phyloP scores from a whole-genome alignment of 2,797 vertebrate genomes.

The Chiloscyllium punctatum region DNA sequence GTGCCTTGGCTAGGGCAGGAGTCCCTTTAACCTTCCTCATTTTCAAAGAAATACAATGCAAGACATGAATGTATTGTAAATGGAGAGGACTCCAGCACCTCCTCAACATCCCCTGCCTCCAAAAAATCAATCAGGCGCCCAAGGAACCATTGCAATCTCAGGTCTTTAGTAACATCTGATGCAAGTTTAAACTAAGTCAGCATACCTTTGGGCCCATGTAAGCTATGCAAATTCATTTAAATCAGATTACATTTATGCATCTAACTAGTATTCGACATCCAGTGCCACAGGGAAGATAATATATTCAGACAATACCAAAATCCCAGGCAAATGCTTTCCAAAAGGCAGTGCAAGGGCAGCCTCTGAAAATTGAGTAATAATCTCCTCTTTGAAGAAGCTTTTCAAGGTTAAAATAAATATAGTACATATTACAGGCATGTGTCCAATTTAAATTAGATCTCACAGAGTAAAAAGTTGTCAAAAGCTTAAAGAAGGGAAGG shows the following conservation, averaged over 20 bases:
- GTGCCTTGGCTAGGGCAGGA: neutral
- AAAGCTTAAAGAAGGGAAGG: neutral
- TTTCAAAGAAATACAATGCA: neutral
- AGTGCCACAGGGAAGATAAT: neutral
- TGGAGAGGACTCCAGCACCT: neutral
- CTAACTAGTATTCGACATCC: neutral
- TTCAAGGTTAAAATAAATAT: neutral
- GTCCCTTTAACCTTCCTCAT: neutral
- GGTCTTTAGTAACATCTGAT: neutral
- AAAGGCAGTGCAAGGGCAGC: neutral
- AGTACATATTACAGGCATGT: too few relatives aligned
- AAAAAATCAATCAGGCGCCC: neutral
- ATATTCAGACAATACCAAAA: neutral
- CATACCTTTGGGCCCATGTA: neutral
- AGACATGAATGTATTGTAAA: neutral
- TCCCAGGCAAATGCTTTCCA: neutral
- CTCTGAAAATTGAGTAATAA: neutral
- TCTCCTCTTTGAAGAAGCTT: neutral
- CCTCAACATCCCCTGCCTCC: neutral
- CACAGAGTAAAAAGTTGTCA: neutral
- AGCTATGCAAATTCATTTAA: conserved; percentile 18
- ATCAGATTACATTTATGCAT: conserved; percentile 1
- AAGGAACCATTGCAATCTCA: neutral
- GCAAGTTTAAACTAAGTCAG: neutral
- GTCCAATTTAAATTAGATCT: neutral